Base-by-base conservation (phyloP, 2,888 invertebrate genomes). In the Tineola bisselliella region DNA sequence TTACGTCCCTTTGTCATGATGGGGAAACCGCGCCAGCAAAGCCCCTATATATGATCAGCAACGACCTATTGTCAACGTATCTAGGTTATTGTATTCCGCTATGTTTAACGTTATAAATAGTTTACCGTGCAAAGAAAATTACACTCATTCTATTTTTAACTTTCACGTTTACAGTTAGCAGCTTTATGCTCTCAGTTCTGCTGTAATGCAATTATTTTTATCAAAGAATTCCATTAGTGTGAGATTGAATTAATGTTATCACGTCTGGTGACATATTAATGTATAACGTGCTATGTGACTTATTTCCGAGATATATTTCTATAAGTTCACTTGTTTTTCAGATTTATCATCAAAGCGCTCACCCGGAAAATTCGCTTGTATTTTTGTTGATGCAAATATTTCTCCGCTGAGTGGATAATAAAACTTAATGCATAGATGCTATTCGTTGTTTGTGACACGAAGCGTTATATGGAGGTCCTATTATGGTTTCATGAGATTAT, bases 1-100 rank as follows among this genome's bases (percentile, higher is more conserved):
- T 81, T 81, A 79, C 69, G 11, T 59, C 59, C 31, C 60, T 62
- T 60, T 58, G 58, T 58, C 33, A 33, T 19, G 19, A 19, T 25
- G 54, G 12, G 19, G 25, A 54, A 54, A 54, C 54, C 19, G n/a
- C 15, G 18, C 48, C 48, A 8, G 48, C 15, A 15, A 48, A 5
- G 10, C 3, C 12, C 6, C 17, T 48, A 48, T 18, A 56, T 19
- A 54, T 33, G 58, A 58, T 25, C 58, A 19, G 4, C 25, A 18
- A 56, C n/a, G 8, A 33, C 33, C 13, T 30, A 58, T 58, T 58
- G 58, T 58, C 58, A 33, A 10, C 33, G 19, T 30, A 58, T 33
- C 31, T 58, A 31, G 31, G 58, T 33, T 33, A 58, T 58, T 33
- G 6, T 13, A 12, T 38, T 38, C 38, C 38, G 10, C 31, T 31